Conservation (phyloP, 2,797 vertebrate species). For the Chiloscyllium punctatum region DNA sequence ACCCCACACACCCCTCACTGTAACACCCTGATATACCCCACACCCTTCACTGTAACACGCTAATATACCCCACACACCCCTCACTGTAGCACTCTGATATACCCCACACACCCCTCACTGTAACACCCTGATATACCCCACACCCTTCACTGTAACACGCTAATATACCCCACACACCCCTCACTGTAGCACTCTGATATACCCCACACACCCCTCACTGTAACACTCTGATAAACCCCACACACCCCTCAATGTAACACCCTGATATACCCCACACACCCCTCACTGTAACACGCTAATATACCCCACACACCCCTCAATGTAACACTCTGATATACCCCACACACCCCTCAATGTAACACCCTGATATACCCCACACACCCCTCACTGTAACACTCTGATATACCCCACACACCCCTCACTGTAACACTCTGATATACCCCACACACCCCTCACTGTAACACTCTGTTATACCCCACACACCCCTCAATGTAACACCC, state of each 20-base stretch:
- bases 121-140: not conserved
- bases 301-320: not conserved
- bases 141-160: not conserved
- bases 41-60: not conserved
- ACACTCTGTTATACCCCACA: not conserved
- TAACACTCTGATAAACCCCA: not conserved
- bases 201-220: not conserved
- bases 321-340: not conserved
- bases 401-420: not conserved
- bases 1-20: not conserved
- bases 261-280: not conserved
- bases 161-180: not conserved
- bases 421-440: not conserved
- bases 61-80: not conserved
- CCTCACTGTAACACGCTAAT: not conserved
- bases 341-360: not conserved
- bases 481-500: not conserved
- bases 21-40: not conserved
- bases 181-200: not conserved
- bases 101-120: constrained; percentile 2
- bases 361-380: not conserved
- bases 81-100: not conserved
- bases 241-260: not conserved
- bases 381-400: not conserved
- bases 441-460: not conserved